Evolutionary conservation across 2,797 vertebrate genomes (phyloP).

Genomic region (Pempheris klunzingeri): DNA sequence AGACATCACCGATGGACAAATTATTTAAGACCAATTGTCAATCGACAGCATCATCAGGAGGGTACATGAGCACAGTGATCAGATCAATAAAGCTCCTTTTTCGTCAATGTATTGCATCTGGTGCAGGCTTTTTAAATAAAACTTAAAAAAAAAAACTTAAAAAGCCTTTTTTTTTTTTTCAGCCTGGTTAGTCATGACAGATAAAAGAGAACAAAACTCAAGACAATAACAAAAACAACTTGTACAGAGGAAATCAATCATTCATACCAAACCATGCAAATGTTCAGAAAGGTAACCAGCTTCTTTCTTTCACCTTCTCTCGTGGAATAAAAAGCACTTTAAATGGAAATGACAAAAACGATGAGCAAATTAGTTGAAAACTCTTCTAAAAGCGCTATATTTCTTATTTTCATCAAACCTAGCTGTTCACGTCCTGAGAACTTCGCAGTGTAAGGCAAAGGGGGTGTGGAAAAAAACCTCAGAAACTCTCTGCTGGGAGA

Average conservation of each 20-base stretch:
- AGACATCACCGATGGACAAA: slow-evolving; percentile 64
- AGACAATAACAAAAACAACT: slow-evolving; percentile 31
- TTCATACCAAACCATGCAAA: slow-evolving; percentile 56
- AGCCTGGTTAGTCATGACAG: slow-evolving; percentile 48
- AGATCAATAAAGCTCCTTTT: slow-evolving; percentile 67
- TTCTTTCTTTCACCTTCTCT: slow-evolving; percentile 11
- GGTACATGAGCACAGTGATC: slow-evolving; percentile 71
- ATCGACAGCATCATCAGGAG: slow-evolving; percentile 42
- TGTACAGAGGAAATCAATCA: slow-evolving; percentile 27
- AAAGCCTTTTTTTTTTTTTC: neutral
- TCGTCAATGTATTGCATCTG: slow-evolving; percentile 62
- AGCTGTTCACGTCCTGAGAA: slow-evolving; percentile 67
- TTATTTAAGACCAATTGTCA: slow-evolving; percentile 48
- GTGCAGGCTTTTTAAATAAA: slow-evolving; percentile 41
- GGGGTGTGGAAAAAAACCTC: slow-evolving; percentile 26
- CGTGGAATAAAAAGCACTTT: slow-evolving; percentile 63
- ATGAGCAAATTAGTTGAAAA: neutral
- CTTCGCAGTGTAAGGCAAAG: slow-evolving; percentile 55
- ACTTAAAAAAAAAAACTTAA: neutral
- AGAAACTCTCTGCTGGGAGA: slow-evolving; percentile 29
- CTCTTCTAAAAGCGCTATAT: slow-evolving; percentile 33
- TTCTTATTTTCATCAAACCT: slow-evolving; percentile 29
- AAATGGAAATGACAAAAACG: slow-evolving; percentile 35
- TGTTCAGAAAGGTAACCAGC: slow-evolving; percentile 28
- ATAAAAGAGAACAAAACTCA: slow-evolving; percentile 28